A percentile compares a stretch with the other conserved stretches of the same genome.
These are phyloP conservation scores for Resseliella maxima DNA, from an alignment of 2,888 invertebrate species.

Conservation along the genomic window DNA sequence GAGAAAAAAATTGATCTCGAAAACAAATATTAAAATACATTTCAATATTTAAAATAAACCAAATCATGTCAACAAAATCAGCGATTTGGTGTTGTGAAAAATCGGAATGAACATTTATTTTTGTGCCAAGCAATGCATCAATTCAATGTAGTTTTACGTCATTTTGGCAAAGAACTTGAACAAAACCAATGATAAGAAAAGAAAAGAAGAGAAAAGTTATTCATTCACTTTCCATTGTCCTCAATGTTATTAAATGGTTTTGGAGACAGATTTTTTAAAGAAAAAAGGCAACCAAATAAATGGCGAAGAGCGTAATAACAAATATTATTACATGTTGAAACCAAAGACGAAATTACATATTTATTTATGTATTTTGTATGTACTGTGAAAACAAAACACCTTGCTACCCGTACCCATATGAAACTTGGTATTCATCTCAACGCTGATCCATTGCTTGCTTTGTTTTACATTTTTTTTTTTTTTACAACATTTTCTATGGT, in stretches of 20 bases:
- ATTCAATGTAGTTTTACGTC: constrained; percentile 31
- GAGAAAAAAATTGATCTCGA: too few relatives aligned
- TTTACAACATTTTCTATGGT: constrained; percentile 13
- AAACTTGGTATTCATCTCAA: constrained; percentile 18
- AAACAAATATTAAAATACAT: constrained; percentile 13
- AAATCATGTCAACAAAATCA: constrained; percentile 7
- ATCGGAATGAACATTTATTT: not conserved
- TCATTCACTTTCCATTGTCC: constrained; percentile 54
- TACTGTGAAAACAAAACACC: constrained; percentile 33
- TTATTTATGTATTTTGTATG: constrained; percentile 53
- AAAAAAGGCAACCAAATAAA: constrained; percentile 31
- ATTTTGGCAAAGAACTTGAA: constrained; percentile 5
- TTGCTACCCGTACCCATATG: constrained; percentile 51
- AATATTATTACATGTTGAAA: not conserved
- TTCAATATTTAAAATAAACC: constrained; percentile 49
- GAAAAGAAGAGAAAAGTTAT: not conserved
- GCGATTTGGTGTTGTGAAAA: not conserved
- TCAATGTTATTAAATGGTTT: constrained; percentile 37
- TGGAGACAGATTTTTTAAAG: not conserved
- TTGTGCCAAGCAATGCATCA: constrained; percentile 29
- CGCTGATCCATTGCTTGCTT: too few relatives aligned
- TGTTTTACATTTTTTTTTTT: not conserved
- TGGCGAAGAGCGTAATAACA: not conserved
- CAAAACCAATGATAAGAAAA: not conserved
- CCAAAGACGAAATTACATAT: constrained; percentile 52